Percentiles rank a stretch among this genome's conserved stretches.
Conservation (phyloP, 2,797 vertebrate species). For the Myotis pilosus region DNA sequence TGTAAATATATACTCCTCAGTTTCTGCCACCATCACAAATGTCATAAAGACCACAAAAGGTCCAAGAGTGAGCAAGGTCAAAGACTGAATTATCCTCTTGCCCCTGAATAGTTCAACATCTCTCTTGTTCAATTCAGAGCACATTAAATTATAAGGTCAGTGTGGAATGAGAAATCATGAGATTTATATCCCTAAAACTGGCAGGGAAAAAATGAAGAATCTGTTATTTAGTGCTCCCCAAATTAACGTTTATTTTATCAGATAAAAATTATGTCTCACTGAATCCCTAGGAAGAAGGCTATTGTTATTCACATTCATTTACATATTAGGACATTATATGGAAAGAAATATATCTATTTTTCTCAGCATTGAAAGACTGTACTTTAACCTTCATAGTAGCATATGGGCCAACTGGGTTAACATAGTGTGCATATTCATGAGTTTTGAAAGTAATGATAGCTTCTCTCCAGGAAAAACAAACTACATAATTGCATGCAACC, state of each 20-base stretch:
- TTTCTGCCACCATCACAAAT: slow-evolving; percentile 77
- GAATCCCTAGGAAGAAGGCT: slow-evolving; percentile 39
- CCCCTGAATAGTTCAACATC: slow-evolving; percentile 80
- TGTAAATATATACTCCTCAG: slow-evolving; percentile 67
- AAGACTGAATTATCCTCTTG: slow-evolving; percentile 80
- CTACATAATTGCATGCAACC: slow-evolving; percentile 33
- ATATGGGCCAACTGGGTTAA: slow-evolving; percentile 60
- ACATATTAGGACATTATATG: slow-evolving; percentile 32
- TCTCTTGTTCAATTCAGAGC: slow-evolving; percentile 77
- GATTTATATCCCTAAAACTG: slow-evolving; percentile 74
- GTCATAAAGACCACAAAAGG: slow-evolving; percentile 76
- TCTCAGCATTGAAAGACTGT: slow-evolving; percentile 58
- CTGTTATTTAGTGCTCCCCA: slow-evolving; percentile 62
- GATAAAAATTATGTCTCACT: slow-evolving; percentile 67
- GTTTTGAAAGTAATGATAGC: slow-evolving; percentile 54
- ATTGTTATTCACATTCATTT: slow-evolving; percentile 51
- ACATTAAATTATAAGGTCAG: slow-evolving; percentile 83
- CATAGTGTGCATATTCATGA: slow-evolving; percentile 55
- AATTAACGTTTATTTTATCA: slow-evolving; percentile 73
- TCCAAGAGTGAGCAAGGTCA: slow-evolving; percentile 74
- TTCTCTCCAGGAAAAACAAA: slow-evolving; percentile 60
- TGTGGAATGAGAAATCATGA: slow-evolving; percentile 76
- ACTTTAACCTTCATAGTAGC: slow-evolving; percentile 50
- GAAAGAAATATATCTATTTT: slow-evolving; percentile 58
- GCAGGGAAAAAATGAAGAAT: slow-evolving; percentile 61